Evolutionary conservation across 2,888 invertebrate genomes (phyloP).

Genomic region (Cheilosia impressa): DNA sequence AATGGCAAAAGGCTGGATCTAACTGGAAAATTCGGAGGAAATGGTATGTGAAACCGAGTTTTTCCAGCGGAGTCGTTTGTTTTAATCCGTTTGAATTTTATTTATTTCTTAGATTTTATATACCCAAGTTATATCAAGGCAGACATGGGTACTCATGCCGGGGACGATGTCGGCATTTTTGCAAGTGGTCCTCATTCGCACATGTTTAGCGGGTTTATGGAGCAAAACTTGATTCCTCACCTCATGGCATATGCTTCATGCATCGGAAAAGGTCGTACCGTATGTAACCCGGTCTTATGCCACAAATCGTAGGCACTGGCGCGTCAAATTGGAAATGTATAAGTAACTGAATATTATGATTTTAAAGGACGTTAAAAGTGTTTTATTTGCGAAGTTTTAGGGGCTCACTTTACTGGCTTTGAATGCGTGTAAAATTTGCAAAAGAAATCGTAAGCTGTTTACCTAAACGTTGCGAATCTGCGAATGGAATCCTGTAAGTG

Average conservation of each 20-base stretch:
- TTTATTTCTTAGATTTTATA: conserved; percentile 75
- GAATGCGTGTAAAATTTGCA: no score
- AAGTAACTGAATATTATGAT: background rate
- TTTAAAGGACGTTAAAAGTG: no score
- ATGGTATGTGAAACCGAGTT: background rate
- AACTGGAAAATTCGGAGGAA: conserved; percentile 25
- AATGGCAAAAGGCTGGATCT: conserved; percentile 78
- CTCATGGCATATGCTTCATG: conserved; percentile 89
- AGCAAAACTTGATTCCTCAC: conserved; percentile 91
- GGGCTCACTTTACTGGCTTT: no score
- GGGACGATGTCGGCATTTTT: conserved; percentile 91
- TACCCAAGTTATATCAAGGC: conserved; percentile 79
- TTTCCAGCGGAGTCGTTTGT: background rate
- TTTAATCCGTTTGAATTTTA: background rate
- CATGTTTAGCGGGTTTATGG: conserved; percentile 90
- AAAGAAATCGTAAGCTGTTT: no score
- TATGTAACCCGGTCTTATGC: conserved; percentile 74
- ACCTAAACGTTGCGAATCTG: no score
- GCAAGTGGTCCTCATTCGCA: conserved; percentile 91
- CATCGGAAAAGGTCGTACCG: conserved; percentile 86
- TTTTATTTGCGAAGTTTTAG: no score
- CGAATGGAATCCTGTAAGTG: no score
- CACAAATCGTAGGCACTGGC: background rate
- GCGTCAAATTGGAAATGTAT: background rate
- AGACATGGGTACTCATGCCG: conserved; percentile 88